Conservation (phyloP, 1,140 invertebrate genomes). For the Nephotettix cincticeps region DNA sequence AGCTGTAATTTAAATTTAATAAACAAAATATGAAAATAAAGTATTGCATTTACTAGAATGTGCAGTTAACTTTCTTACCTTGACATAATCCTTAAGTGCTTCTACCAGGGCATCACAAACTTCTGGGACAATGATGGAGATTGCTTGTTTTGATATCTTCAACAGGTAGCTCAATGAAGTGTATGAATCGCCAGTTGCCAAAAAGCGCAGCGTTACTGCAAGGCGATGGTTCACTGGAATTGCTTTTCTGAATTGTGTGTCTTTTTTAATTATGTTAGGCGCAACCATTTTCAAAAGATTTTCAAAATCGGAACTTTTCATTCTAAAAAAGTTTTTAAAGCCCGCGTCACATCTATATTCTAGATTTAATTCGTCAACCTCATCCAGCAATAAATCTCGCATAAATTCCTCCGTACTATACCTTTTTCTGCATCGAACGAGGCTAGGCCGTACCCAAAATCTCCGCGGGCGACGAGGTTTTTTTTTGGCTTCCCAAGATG, state of each 20-base stretch:
- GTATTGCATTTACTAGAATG: constrained; percentile 19
- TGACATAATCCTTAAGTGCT: too few relatives aligned
- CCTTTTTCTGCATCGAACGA: too few relatives aligned
- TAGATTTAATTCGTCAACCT: too few relatives aligned
- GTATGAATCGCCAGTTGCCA: constrained; percentile 26
- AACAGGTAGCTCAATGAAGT: constrained; percentile 3
- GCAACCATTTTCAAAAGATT: constrained; percentile 30
- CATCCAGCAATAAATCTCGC: too few relatives aligned
- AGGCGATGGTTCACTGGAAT: constrained; percentile 39
- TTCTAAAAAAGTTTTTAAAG: too few relatives aligned
- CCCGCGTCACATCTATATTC: too few relatives aligned
- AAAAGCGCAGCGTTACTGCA: constrained; percentile 41
- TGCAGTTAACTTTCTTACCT: too few relatives aligned
- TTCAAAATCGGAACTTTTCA: too few relatives aligned
- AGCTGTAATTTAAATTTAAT: not conserved
- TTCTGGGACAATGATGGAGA: constrained; percentile 38
- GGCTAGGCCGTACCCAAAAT: too few relatives aligned
- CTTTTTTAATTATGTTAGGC: constrained; percentile 40
- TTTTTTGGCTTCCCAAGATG: too few relatives aligned
- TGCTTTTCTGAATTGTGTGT: constrained; percentile 40
- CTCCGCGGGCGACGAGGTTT: too few relatives aligned
- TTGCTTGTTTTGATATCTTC: constrained; percentile 34
- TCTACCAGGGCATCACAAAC: constrained; percentile 35
- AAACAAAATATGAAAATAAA: not conserved
- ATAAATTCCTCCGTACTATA: constrained; percentile 29